Percentiles rank a stretch among this genome's conserved stretches.
These are phyloP conservation scores for Siphlonurus alternatus DNA, from an alignment of 2,888 invertebrate genomes.

Conservation along the genomic window DNA sequence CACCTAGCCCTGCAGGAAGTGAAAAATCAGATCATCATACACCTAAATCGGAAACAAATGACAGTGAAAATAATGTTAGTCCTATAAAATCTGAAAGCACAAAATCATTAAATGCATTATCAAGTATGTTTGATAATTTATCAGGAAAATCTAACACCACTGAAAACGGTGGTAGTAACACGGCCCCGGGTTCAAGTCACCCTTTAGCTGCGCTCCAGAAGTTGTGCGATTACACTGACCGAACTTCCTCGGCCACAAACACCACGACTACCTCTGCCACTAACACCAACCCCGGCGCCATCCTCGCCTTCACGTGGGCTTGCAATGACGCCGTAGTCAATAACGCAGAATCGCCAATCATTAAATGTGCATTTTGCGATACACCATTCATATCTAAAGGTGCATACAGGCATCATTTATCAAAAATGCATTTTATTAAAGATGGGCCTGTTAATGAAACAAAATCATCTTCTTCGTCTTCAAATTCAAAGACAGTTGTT, in stretches of 20 bases:
- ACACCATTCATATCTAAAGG: slow-evolving; percentile 94
- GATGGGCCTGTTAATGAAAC: slow-evolving; percentile 74
- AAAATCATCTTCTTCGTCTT: slow-evolving; percentile 26
- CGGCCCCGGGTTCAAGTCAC: slow-evolving; percentile 52
- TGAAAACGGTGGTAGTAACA: slow-evolving; percentile 26
- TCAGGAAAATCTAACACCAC: slow-evolving; percentile 35
- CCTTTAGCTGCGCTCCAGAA: slow-evolving; percentile 90
- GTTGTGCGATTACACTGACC: slow-evolving; percentile 84
- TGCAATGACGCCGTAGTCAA: slow-evolving; percentile 84
- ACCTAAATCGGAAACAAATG: not conserved
- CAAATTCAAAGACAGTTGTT: not conserved
- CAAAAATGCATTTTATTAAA: slow-evolving; percentile 90
- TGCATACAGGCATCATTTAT: slow-evolving; percentile 88
- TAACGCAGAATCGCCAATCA: slow-evolving; percentile 50
- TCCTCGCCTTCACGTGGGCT: slow-evolving; percentile 85
- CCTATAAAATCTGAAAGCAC: not conserved
- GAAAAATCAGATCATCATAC: slow-evolving; percentile 25
- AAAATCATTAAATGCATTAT: slow-evolving; percentile 38
- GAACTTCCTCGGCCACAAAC: slow-evolving; percentile 14
- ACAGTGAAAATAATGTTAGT: not conserved
- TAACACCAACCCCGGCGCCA: slow-evolving; percentile 58
- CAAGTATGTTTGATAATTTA: slow-evolving; percentile 79
- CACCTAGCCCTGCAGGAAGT: slow-evolving; percentile 38
- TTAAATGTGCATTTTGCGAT: slow-evolving; percentile 91
- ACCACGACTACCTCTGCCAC: slow-evolving; percentile 23